phyloP scores from a whole-genome alignment of 2,797 vertebrate species.

The Lepus townsendii region DNA sequence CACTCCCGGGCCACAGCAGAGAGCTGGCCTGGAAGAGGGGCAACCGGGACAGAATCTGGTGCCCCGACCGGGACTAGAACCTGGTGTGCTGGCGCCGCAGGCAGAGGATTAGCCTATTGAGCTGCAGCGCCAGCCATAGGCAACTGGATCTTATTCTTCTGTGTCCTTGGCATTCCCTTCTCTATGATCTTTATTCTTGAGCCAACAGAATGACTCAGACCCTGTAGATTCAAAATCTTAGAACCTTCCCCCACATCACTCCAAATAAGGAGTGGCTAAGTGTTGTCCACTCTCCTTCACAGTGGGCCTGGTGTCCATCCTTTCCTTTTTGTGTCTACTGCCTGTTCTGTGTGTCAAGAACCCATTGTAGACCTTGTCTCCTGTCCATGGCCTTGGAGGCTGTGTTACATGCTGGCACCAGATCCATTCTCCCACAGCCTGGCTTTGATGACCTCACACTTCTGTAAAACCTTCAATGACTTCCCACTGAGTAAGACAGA shows the following conservation, averaged over 20 bases:
- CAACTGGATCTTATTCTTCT: background rate
- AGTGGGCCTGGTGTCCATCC: background rate
- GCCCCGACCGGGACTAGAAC: too few species aligned
- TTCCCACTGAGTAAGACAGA: background rate
- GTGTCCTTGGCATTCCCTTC: background rate
- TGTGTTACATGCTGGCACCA: background rate
- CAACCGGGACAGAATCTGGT: too few species aligned
- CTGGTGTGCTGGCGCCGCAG: too few species aligned
- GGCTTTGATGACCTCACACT: background rate
- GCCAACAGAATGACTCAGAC: background rate
- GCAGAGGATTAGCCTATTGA: too few species aligned
- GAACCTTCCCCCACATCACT: background rate
- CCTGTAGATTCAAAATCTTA: background rate
- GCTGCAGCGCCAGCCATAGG: too few species aligned
- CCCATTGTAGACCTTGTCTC: background rate
- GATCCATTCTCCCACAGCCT: background rate
- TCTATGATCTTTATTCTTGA: background rate
- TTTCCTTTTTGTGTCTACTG: background rate
- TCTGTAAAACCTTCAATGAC: background rate
- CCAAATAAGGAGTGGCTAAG: background rate
- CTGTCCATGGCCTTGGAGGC: background rate
- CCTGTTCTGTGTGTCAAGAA: background rate
- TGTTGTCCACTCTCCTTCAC: background rate
- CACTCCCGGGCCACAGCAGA: too few species aligned
- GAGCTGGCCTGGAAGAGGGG: too few species aligned